A percentile compares a stretch with the other conserved stretches of the same genome.
phyloP scores from a whole-genome alignment of 2,888 invertebrate species.

The Thumatha senex region DNA sequence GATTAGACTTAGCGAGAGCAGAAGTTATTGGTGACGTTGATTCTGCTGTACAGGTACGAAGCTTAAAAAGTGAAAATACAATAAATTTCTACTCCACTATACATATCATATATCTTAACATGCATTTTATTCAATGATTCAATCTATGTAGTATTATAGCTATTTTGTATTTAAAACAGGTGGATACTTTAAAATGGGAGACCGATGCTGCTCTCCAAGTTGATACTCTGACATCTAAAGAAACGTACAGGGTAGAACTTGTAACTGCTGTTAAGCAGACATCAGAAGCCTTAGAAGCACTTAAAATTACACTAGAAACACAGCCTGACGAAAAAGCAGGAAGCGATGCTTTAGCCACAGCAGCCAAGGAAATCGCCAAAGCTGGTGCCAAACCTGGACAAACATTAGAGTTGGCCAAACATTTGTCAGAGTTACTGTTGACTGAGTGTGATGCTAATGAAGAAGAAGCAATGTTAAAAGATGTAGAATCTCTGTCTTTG shows the following conservation, averaged over 20 bases:
- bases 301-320: slow-evolving; percentile 81
- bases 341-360: slow-evolving; percentile 83
- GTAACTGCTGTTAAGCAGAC: slow-evolving; percentile 89
- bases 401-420: slow-evolving; percentile 91
- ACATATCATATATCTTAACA: too few relatives aligned
- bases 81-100: too few relatives aligned
- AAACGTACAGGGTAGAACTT: slow-evolving; percentile 91
- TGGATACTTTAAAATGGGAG: slow-evolving; percentile 89
- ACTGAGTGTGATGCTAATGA: slow-evolving; percentile 88
- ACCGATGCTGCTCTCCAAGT: slow-evolving; percentile 92
- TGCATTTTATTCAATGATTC: too few relatives aligned
- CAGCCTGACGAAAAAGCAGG: slow-evolving; percentile 76
- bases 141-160: too few relatives aligned
- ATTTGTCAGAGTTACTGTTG: slow-evolving; percentile 88
- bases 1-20: slow-evolving; percentile 63
- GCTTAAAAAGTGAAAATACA: too few relatives aligned
- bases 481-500: slow-evolving; percentile 85
- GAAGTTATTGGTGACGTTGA: slow-evolving; percentile 69
- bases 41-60: slow-evolving; percentile 67
- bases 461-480: slow-evolving; percentile 85
- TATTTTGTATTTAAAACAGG: slow-evolving; percentile 66
- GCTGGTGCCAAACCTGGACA: slow-evolving; percentile 91
- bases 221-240: slow-evolving; percentile 92
- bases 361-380: slow-evolving; percentile 89
- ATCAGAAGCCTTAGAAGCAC: slow-evolving; percentile 85